Percentiles rank a stretch among this genome's conserved stretches.
Evolutionary conservation across 2,113 vertebrate species (phyloP).

Genomic region (Callipepla squamata): DNA sequence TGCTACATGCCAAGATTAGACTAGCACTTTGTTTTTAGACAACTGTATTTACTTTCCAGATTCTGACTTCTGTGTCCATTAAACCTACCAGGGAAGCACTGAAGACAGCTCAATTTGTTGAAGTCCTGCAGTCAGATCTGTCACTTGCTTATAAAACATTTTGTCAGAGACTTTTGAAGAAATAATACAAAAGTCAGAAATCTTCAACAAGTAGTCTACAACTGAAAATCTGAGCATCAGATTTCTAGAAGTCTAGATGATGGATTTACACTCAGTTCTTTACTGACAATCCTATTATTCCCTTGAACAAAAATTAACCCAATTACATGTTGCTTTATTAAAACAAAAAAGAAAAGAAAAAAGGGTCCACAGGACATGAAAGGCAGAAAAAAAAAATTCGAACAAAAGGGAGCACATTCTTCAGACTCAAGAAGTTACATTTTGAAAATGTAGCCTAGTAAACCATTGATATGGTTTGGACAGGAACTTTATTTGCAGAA

Average conservation of each 20-base stretch:
- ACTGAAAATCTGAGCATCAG: not conserved
- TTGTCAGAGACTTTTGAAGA: not conserved
- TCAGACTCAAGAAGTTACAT: not conserved
- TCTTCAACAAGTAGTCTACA: not conserved
- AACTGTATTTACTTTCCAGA: not conserved
- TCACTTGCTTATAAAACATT: not conserved
- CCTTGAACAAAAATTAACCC: not conserved
- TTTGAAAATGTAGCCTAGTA: not conserved
- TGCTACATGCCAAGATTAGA: not conserved
- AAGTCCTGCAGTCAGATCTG: not conserved
- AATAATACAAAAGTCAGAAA: not conserved
- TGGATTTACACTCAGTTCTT: not conserved
- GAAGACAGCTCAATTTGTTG: not conserved
- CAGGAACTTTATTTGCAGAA: not conserved
- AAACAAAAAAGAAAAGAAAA: not conserved
- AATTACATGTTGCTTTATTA: not conserved
- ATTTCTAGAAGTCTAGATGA: not conserved
- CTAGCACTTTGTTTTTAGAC: not conserved
- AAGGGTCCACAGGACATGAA: not conserved
- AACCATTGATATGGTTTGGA: not conserved
- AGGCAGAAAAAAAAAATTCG: not conserved
- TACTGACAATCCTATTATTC: not conserved
- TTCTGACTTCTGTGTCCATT: not conserved
- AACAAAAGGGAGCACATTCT: not conserved
- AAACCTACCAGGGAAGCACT: not conserved